Evolutionary conservation across 2,113 vertebrate species (phyloP).

Genomic region (Lepus americanus): DNA sequence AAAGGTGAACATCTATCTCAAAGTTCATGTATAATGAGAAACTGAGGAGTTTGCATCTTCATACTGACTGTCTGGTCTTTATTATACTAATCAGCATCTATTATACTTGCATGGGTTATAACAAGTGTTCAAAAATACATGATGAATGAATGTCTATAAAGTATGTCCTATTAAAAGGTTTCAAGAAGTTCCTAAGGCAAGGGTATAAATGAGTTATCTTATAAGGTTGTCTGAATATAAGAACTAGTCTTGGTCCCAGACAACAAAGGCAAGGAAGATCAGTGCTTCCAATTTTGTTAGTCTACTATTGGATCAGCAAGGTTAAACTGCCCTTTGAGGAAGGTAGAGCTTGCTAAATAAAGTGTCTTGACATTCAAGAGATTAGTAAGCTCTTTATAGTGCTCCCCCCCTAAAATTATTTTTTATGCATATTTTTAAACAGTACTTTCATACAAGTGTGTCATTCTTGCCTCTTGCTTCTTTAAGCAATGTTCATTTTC

Average conservation of each 20-base stretch:
- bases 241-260: not conserved
- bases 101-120: not conserved
- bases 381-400: not conserved
- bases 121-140: not conserved
- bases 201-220: not conserved
- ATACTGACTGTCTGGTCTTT: not conserved
- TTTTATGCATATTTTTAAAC: not conserved
- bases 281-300: not conserved
- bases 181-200: not conserved
- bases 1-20: slow-evolving; percentile 37
- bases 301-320: not conserved
- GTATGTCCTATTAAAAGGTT: slow-evolving; percentile 9
- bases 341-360: not conserved
- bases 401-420: not conserved
- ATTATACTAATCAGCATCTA: no score
- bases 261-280: not conserved
- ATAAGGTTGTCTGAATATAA: slow-evolving; percentile 32
- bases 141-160: slow-evolving; percentile 41
- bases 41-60: not conserved
- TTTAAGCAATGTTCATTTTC: not conserved
- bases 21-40: not conserved
- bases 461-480: not conserved
- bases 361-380: not conserved
- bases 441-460: not conserved
- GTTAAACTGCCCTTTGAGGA: not conserved